Evolutionary conservation across 1,140 invertebrate genomes (phyloP).

Genomic region (Charaxes varanes): DNA sequence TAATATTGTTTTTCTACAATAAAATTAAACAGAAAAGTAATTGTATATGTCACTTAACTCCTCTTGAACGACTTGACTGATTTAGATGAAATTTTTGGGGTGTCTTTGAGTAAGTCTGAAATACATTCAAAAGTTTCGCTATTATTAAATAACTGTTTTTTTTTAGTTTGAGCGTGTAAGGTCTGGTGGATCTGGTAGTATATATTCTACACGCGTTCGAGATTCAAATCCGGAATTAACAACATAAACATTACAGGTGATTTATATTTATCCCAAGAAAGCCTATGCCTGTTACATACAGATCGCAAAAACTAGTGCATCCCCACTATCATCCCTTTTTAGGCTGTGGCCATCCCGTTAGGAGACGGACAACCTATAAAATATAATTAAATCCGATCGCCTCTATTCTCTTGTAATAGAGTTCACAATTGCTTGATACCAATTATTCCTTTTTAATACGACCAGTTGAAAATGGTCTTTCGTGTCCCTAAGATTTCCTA

Average conservation of each 20-base stretch:
- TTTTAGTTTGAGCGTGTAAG: too few relatives aligned
- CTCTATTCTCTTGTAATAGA: neutral
- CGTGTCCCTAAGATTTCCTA: neutral
- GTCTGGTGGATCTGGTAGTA: too few relatives aligned
- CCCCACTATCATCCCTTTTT: constrained; percentile 15
- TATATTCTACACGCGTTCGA: neutral
- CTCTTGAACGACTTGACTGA: too few relatives aligned
- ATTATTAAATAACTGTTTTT: too few relatives aligned
- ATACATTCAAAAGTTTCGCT: too few relatives aligned
- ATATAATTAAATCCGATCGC: constrained; percentile 1
- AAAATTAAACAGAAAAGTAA: too few relatives aligned
- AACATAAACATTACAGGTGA: neutral
- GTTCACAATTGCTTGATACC: neutral
- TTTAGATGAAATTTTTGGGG: too few relatives aligned
- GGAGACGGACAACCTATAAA: constrained; percentile 2
- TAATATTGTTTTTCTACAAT: too few relatives aligned
- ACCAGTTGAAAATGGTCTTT: neutral
- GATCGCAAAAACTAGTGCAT: constrained; percentile 9
- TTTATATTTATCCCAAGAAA: constrained; percentile 2
- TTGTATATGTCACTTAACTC: too few relatives aligned
- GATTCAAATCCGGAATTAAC: constrained; percentile 6
- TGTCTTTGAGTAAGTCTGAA: too few relatives aligned
- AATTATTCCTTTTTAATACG: neutral
- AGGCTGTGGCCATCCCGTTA: constrained; percentile 13
- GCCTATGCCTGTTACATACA: constrained; percentile 10